phyloP scores from a whole-genome alignment of 2,888 invertebrate species.

The Stenodera caucasica region DNA sequence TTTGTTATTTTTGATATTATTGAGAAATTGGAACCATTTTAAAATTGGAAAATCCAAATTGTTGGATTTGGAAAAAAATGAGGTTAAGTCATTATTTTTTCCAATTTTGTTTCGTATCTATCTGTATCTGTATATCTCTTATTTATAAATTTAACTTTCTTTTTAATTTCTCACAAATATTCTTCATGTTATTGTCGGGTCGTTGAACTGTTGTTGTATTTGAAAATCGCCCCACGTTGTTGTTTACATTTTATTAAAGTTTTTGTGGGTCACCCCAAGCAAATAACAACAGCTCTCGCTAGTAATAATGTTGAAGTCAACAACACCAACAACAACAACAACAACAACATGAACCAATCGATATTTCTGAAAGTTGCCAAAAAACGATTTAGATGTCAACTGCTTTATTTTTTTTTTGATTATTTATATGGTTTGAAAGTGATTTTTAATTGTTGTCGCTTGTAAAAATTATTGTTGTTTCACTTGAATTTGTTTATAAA shows the following conservation, averaged over 20 bases:
- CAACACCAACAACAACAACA: background rate
- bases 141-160: slow-evolving; percentile 8
- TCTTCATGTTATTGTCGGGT: slow-evolving; percentile 1
- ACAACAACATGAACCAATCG: background rate
- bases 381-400: background rate
- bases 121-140: too few relatives aligned
- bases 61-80: background rate
- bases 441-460: background rate
- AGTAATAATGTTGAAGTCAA: background rate
- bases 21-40: background rate
- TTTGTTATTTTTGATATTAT: background rate
- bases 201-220: background rate
- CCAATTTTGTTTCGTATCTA: background rate
- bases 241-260: background rate
- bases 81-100: slow-evolving; percentile 4
- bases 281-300: slow-evolving; percentile 5
- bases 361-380: slow-evolving; percentile 3
- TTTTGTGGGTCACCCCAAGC: slow-evolving; percentile 8
- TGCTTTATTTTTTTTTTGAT: background rate
- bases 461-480: background rate
- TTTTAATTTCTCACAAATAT: slow-evolving; percentile 4
- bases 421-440: background rate
- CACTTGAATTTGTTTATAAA: background rate
- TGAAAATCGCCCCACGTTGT: slow-evolving; percentile 8
- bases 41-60: background rate